Percentiles rank a stretch among this genome's conserved stretches.
These are phyloP conservation scores for Phorcus lineatus DNA, from an alignment of 2,888 invertebrate genomes.

Conservation along the genomic window DNA sequence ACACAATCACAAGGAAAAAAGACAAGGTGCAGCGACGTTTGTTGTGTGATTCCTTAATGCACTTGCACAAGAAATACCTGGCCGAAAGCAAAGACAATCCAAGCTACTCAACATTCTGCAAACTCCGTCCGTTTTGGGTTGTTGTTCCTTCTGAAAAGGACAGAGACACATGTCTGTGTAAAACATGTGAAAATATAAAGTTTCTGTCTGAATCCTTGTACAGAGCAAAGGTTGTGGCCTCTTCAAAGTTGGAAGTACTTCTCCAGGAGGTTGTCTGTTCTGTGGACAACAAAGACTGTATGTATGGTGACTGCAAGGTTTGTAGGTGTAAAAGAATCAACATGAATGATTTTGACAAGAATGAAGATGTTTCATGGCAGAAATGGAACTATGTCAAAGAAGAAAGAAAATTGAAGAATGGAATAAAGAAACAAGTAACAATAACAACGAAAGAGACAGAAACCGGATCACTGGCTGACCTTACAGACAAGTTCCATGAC, in stretches of 20 bases:
- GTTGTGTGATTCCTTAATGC: too few relatives aligned
- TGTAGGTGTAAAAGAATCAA: conserved; percentile 27
- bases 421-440: conserved; percentile 8
- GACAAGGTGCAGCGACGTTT: too few relatives aligned
- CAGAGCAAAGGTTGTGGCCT: conserved; percentile 25
- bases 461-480: background rate
- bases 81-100: too few relatives aligned
- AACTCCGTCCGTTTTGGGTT: conserved; percentile 38
- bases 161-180: conserved; percentile 41
- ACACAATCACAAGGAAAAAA: too few relatives aligned
- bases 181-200: conserved; percentile 36
- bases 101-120: conserved; percentile 35
- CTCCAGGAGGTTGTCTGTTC: conserved; percentile 30
- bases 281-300: conserved; percentile 30
- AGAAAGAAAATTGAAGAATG: conserved; percentile 15
- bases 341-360: too few relatives aligned
- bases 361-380: conserved; percentile 15
- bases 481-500: conserved; percentile 5
- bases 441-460: background rate
- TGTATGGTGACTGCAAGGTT: conserved; percentile 29
- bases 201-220: conserved; percentile 32
- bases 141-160: conserved; percentile 29
- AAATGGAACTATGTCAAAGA: conserved; percentile 32
- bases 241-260: conserved; percentile 19
- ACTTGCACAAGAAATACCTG: too few relatives aligned